phyloP scores from a whole-genome alignment of 1,140 invertebrate species.

The Danaus plexippus region DNA sequence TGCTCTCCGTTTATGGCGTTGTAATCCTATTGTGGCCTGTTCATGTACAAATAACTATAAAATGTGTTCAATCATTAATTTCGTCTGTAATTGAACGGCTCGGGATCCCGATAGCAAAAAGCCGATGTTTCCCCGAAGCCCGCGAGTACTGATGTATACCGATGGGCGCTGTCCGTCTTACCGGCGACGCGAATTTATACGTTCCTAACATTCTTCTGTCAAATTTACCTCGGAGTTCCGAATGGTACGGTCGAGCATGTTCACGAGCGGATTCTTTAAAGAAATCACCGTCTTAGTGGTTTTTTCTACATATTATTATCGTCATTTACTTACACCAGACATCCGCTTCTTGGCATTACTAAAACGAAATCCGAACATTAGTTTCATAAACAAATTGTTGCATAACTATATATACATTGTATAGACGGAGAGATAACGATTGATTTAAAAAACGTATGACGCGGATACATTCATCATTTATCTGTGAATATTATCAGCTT shows the following conservation, averaged over 20 bases:
- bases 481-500: slow-evolving; percentile 54
- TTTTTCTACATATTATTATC: slow-evolving; percentile 60
- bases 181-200: slow-evolving; percentile 58
- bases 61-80: slow-evolving; percentile 70
- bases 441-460: no score
- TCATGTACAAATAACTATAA: slow-evolving; percentile 39
- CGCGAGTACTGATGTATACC: slow-evolving; percentile 45
- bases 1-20: slow-evolving; percentile 59
- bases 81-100: slow-evolving; percentile 64
- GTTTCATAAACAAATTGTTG: neutral
- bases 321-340: slow-evolving; percentile 30
- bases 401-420: no score
- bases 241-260: slow-evolving; percentile 41
- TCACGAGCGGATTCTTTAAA: slow-evolving; percentile 49
- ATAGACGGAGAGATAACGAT: slow-evolving; percentile 6
- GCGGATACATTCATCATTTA: slow-evolving; percentile 58
- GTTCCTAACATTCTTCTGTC: slow-evolving; percentile 69
- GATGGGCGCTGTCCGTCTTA: slow-evolving; percentile 34
- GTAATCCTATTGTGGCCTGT: slow-evolving; percentile 63
- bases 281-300: slow-evolving; percentile 54
- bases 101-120: slow-evolving; percentile 54
- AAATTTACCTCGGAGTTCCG: slow-evolving; percentile 60
- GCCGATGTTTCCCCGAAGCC: slow-evolving; percentile 50
- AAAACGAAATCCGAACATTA: neutral
- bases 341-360: slow-evolving; percentile 14